phyloP scores from a whole-genome alignment of 2,888 invertebrate species.

The Troides oblongomaculatus region DNA sequence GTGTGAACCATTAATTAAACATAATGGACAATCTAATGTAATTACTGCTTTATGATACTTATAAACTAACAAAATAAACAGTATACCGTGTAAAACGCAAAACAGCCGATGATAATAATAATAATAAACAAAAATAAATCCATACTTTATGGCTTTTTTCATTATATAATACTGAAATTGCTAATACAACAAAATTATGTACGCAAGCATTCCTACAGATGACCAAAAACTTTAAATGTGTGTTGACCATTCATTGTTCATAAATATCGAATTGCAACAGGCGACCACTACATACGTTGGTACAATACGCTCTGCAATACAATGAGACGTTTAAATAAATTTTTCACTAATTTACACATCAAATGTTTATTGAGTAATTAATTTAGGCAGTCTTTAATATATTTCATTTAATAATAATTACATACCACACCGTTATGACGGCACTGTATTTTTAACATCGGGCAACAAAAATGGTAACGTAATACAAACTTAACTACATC shows the following conservation, averaged over 20 bases:
- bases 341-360: constrained; percentile 62
- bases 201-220: constrained; percentile 54
- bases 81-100: constrained; percentile 52
- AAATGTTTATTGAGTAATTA: constrained; percentile 69
- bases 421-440: constrained; percentile 60
- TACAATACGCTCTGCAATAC: constrained; percentile 39
- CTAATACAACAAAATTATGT: constrained; percentile 76
- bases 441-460: constrained; percentile 65
- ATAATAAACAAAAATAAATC: constrained; percentile 57
- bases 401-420: constrained; percentile 69
- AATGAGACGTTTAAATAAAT: constrained; percentile 51
- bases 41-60: constrained; percentile 57
- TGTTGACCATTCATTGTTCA: constrained; percentile 35
- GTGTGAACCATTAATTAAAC: constrained; percentile 56
- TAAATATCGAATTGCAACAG: constrained; percentile 30
- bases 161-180: constrained; percentile 76
- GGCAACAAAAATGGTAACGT: constrained; percentile 72
- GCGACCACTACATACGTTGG: constrained; percentile 32
- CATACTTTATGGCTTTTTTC: constrained; percentile 76
- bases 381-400: constrained; percentile 78
- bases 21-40: constrained; percentile 64
- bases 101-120: constrained; percentile 53
- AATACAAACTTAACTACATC: constrained; percentile 62
- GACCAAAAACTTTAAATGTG: constrained; percentile 32
- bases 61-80: constrained; percentile 50